Conservation (phyloP, 2,888 invertebrate species). For the Cyrtodaria siliqua region DNA sequence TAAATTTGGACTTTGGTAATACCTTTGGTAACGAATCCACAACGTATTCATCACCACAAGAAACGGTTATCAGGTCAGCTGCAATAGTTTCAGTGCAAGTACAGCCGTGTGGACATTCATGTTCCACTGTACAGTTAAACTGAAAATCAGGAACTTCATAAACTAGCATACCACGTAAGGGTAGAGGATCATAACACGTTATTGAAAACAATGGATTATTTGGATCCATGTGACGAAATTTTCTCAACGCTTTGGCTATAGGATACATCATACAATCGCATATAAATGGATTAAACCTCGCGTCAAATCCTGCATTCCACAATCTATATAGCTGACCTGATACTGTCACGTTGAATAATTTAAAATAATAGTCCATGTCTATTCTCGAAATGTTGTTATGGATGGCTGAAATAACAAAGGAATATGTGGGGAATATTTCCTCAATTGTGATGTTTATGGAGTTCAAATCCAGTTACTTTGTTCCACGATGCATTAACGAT, state of each 20-base stretch:
- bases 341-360: conserved; percentile 9
- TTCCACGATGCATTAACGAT: conserved; percentile 6
- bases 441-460: conserved; percentile 9
- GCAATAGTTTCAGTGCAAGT: conserved; percentile 12
- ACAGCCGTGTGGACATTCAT: conserved; percentile 3
- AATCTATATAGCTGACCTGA: not conserved
- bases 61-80: not conserved
- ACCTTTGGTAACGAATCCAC: not conserved
- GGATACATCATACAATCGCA: conserved; percentile 20
- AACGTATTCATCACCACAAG: conserved; percentile 3
- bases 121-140: conserved; percentile 21
- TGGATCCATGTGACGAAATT: conserved; percentile 13
- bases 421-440: not conserved
- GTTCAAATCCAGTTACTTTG: conserved; percentile 2
- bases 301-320: conserved; percentile 3
- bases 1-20: not conserved
- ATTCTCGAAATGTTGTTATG: conserved; percentile 20
- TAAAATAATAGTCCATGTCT: not conserved
- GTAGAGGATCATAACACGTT: conserved; percentile 2
- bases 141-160: not conserved
- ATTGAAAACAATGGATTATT: conserved; percentile 26
- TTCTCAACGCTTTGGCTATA: not conserved
- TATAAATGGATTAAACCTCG: conserved; percentile 21
- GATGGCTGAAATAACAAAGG: not conserved
- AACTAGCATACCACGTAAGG: not conserved